Base-by-base conservation (phyloP, 2,113 vertebrate genomes). In the Rutilus rutilus region DNA sequence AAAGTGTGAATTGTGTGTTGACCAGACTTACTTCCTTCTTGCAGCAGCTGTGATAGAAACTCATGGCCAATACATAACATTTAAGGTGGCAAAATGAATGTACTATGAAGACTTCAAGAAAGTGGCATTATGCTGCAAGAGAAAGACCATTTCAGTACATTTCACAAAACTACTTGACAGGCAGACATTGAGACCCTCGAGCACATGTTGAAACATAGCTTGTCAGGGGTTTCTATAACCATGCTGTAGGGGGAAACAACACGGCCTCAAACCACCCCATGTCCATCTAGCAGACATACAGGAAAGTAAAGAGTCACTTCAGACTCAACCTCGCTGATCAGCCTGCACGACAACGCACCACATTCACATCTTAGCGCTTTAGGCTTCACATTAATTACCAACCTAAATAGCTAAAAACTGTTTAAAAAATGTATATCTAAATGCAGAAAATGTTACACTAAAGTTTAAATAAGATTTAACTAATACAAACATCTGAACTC, bases 161-260 rank as follows among this genome's bases (percentile, higher is more conserved):
- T 81, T 17, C 1, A 21, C 23, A 75, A 75, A 14, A 0, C 62
- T 30, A 80, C 0, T n/a, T 11, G 17, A 21, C 27, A 54, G 1
- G 21, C 8, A 12, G 14, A 23, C 4, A 10, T 33, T 8, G 10
- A 75, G 45, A 47, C 10, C 21, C 2, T 27, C 3, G 1, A 42
- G 6, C 33, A 42, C 59, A 47, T 19, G 10, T 27, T 19, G 21
- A 0, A 8, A 1, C 0, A 36, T 6, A 3, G 3, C 1, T 33
- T 93, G 92, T 92, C 86, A 84, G 90, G 91, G 91, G 90, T 90
- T 87, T 92, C 92, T 92, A 92, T 91, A 93, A 93, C 92, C 92
- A 89, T 84, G 86, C 90, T 30, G 86, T n/a, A 87, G 84, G 88
- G 9, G 7, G 6, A 19, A 62, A 89, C 86, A 64, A 82, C 86